Evolutionary conservation across 2,113 vertebrate species (phyloP).

Genomic region (Pterophyllum scalare): DNA sequence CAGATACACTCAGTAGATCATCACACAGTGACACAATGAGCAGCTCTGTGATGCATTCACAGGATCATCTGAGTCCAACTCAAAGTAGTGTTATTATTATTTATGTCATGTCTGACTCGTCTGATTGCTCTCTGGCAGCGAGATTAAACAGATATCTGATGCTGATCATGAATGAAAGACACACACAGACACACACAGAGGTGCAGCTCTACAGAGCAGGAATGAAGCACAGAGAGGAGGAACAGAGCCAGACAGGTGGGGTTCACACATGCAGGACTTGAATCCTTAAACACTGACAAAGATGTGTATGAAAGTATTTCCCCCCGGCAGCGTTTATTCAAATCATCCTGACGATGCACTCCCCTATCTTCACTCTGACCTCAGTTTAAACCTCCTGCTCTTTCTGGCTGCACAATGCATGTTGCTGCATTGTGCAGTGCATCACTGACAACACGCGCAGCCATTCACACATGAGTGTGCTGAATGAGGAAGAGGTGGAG

Average conservation of each 20-base stretch:
- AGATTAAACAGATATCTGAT: slow-evolving; percentile 51
- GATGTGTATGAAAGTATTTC: not conserved
- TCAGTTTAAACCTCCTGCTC: slow-evolving; percentile 34
- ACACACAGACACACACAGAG: slow-evolving; percentile 3
- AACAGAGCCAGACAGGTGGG: slow-evolving; percentile 34
- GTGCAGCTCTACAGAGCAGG: not conserved
- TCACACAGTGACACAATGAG: too few relatives aligned
- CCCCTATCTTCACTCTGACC: slow-evolving; percentile 31
- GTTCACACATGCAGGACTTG: not conserved
- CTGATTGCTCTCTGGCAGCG: slow-evolving; percentile 41
- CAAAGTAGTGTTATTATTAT: slow-evolving; percentile 32
- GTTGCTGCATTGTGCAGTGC: slow-evolving; percentile 10
- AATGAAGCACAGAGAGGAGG: not conserved
- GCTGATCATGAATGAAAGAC: slow-evolving; percentile 34
- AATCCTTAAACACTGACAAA: not conserved
- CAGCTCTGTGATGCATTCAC: not conserved
- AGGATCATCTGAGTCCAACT: slow-evolving; percentile 15
- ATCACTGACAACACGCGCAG: not conserved
- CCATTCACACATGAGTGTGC: not conserved
- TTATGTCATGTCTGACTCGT: slow-evolving; percentile 35
- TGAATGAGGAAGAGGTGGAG: not conserved
- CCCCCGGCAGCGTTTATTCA: not conserved
- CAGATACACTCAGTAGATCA: too few relatives aligned
- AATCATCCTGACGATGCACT: not conserved
- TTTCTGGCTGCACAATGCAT: not conserved